A percentile compares a stretch with the other conserved stretches of the same genome.
These are phyloP conservation scores for Ridgeia piscesae DNA, from an alignment of 1,140 invertebrate genomes.

Conservation along the genomic window DNA sequence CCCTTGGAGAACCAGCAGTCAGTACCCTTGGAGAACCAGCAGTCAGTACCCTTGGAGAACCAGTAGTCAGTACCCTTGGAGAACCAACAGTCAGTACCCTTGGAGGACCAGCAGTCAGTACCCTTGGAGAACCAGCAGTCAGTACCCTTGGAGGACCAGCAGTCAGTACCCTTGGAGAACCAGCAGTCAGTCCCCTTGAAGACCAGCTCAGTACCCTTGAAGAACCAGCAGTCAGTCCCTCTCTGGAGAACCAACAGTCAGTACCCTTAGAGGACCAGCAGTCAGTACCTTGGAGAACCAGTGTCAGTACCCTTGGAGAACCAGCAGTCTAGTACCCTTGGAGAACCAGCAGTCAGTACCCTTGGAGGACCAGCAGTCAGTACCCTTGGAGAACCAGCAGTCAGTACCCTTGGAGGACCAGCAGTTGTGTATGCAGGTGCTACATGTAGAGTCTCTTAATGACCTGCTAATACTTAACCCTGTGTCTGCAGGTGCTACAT, in stretches of 20 bases:
- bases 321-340: not conserved
- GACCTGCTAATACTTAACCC: not conserved
- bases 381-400: not conserved
- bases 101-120: not conserved
- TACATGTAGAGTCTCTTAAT: too few species aligned
- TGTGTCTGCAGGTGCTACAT: conserved; percentile 40
- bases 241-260: not conserved
- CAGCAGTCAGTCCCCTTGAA: not conserved
- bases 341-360: too few species aligned
- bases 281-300: not conserved
- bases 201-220: too few species aligned
- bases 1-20: not conserved
- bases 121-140: not conserved
- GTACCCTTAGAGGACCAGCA: not conserved
- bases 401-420: not conserved
- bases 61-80: not conserved
- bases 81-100: not conserved
- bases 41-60: not conserved
- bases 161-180: not conserved
- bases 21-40: not conserved
- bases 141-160: not conserved
- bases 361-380: too few species aligned
- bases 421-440: too few species aligned
- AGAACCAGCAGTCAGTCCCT: not conserved
- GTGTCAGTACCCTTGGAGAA: too few species aligned